Conservation (phyloP, 2,113 vertebrate genomes). For the mouse (Mus musculus) region DNA sequence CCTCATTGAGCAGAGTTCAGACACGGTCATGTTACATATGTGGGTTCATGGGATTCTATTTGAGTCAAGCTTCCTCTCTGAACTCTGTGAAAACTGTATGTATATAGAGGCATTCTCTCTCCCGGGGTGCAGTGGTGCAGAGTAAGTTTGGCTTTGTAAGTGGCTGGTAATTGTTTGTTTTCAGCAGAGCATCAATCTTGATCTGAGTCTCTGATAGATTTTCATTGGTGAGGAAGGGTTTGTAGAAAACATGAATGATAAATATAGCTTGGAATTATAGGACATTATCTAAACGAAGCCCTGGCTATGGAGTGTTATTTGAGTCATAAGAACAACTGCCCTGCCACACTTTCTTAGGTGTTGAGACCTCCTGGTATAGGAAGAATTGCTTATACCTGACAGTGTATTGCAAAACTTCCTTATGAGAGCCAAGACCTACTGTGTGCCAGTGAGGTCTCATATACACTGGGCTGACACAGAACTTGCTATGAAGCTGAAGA, state of each 20-base stretch:
- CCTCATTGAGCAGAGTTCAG: slow-evolving; percentile 22
- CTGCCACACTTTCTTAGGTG: not conserved
- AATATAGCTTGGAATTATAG: not conserved
- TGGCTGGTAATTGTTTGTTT: slow-evolving; percentile 57
- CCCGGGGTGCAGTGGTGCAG: not conserved
- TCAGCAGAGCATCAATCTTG: not conserved
- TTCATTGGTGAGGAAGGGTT: slow-evolving; percentile 46
- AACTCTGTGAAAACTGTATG: slow-evolving; percentile 8
- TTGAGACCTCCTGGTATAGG: not conserved
- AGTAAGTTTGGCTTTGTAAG: slow-evolving; percentile 67
- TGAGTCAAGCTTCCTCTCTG: slow-evolving; percentile 29
- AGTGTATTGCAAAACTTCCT: not conserved
- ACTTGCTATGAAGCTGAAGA: not conserved
- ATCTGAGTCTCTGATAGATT: slow-evolving; percentile 45
- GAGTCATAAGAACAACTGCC: not conserved
- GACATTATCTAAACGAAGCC: slow-evolving; percentile 18
- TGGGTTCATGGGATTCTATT: not conserved
- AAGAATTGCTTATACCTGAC: not conserved
- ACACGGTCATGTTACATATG: slow-evolving; percentile 21
- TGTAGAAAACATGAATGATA: not conserved
- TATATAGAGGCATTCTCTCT: slow-evolving; percentile 15
- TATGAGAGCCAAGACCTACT: not conserved
- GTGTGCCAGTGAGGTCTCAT: not conserved
- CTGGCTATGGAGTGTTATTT: slow-evolving; percentile 10
- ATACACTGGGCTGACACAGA: not conserved